Conservation (phyloP, 2,888 invertebrate species). For the Thymelicus lineola region DNA sequence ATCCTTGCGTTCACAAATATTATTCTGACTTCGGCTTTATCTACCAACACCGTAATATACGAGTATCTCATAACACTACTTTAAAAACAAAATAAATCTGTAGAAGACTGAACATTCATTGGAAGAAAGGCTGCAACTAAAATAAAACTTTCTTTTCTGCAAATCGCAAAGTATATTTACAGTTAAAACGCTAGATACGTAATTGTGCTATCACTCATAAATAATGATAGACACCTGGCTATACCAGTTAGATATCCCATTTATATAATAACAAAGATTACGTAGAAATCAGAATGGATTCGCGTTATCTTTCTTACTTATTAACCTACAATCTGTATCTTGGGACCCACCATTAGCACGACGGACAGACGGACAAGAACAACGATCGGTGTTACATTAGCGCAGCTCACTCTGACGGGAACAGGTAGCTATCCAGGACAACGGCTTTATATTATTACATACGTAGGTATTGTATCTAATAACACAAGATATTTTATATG, state of each 20-base stretch:
- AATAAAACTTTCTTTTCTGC: slow-evolving; percentile 11
- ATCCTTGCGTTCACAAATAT: too few species aligned
- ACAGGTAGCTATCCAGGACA: slow-evolving; percentile 19
- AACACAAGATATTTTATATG: too few species aligned
- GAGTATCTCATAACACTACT: too few species aligned
- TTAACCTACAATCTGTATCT: slow-evolving; percentile 30
- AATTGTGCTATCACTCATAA: slow-evolving; percentile 36
- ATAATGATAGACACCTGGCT: slow-evolving; percentile 32
- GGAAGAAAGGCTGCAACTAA: not conserved
- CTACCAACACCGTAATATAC: too few species aligned
- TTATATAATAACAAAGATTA: slow-evolving; percentile 37
- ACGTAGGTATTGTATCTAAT: too few species aligned
- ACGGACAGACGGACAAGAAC: slow-evolving; percentile 22
- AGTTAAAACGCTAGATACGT: slow-evolving; percentile 27
- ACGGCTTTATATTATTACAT: too few species aligned
- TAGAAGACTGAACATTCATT: too few species aligned
- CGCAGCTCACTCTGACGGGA: slow-evolving; percentile 1
- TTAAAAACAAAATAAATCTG: too few species aligned
- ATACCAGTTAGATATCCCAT: slow-evolving; percentile 34
- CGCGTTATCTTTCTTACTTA: slow-evolving; percentile 36
- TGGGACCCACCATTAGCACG: slow-evolving; percentile 22
- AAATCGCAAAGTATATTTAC: slow-evolving; percentile 22
- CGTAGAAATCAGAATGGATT: slow-evolving; percentile 34
- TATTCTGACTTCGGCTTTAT: too few species aligned
- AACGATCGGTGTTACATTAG: slow-evolving; percentile 26